Percentiles rank a stretch among this genome's conserved stretches.
Conservation (phyloP, 2,888 invertebrate genomes). For the Dolichopus griseipennis region DNA sequence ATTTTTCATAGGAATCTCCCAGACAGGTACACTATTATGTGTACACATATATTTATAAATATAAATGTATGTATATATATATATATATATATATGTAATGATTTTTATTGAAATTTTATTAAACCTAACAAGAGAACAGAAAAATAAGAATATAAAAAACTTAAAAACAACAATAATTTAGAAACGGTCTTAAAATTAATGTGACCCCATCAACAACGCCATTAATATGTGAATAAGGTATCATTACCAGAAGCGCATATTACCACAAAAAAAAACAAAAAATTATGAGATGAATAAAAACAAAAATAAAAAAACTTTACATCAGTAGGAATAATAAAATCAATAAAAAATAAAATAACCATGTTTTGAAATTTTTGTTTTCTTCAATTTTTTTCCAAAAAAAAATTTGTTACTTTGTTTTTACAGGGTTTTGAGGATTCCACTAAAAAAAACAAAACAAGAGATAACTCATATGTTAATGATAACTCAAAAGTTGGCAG, state of each 20-base stretch:
- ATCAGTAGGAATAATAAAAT: no score
- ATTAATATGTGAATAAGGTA: not conserved
- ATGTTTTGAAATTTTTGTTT: not conserved
- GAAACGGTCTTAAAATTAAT: constrained; percentile 6
- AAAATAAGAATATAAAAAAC: not conserved
- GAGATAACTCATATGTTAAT: no score
- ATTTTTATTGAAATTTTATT: no score
- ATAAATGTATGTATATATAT: not conserved
- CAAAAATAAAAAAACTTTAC: not conserved
- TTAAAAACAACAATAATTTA: not conserved
- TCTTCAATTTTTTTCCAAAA: not conserved
- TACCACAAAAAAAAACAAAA: not conserved
- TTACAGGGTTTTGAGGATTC: not conserved
- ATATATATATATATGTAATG: no score
- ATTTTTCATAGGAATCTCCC: not conserved
- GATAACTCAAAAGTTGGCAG: no score
- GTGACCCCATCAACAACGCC: not conserved
- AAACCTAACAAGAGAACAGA: not conserved
- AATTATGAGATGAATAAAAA: no score
- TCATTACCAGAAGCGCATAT: constrained; percentile 2
- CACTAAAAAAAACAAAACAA: no score
- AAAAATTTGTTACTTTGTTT: not conserved
- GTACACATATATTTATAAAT: not conserved
- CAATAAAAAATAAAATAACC: no score
- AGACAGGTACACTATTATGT: not conserved